phyloP scores from a whole-genome alignment of 2,113 vertebrate genomes.

The Brevimyrus niger region DNA sequence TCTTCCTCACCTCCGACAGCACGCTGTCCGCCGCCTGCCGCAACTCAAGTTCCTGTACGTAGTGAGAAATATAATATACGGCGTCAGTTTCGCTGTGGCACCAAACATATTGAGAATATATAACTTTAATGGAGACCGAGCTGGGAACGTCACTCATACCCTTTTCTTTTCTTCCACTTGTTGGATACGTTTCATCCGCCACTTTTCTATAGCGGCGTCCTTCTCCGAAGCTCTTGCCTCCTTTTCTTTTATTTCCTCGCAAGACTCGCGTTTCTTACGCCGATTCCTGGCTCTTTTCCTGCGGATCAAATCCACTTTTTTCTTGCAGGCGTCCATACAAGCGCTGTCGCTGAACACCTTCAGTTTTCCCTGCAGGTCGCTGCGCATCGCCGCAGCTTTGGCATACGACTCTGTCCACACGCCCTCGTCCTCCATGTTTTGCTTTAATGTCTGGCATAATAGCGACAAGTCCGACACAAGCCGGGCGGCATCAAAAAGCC shows the following conservation, averaged over 20 bases:
- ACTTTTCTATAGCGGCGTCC: slow-evolving; percentile 72
- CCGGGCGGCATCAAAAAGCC: slow-evolving; percentile 49
- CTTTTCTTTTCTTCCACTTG: slow-evolving; percentile 79
- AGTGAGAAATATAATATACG: neutral
- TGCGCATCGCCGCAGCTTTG: slow-evolving; percentile 33
- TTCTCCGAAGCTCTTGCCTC: slow-evolving; percentile 52
- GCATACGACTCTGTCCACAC: slow-evolving; percentile 50
- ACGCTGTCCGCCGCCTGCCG: slow-evolving; percentile 85
- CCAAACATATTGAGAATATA: neutral
- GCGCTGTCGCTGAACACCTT: slow-evolving; percentile 46
- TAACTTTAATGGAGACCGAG: neutral
- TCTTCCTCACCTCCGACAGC: slow-evolving; percentile 86
- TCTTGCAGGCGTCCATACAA: slow-evolving; percentile 40
- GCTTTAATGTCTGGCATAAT: slow-evolving; percentile 50
- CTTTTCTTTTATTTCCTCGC: slow-evolving; percentile 48
- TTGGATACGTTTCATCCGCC: slow-evolving; percentile 73
- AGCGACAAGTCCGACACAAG: slow-evolving; percentile 55
- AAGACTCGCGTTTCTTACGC: slow-evolving; percentile 44
- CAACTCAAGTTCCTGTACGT: slow-evolving; percentile 75
- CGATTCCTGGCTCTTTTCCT: slow-evolving; percentile 59
- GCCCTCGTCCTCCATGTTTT: slow-evolving; percentile 40
- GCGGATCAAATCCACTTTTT: slow-evolving; percentile 46
- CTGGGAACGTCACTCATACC: slow-evolving; percentile 47
- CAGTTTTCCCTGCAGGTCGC: slow-evolving; percentile 46
- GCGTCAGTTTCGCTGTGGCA: neutral